phyloP scores from a whole-genome alignment of 2,888 invertebrate genomes.

The Galerucella nymphaeae region DNA sequence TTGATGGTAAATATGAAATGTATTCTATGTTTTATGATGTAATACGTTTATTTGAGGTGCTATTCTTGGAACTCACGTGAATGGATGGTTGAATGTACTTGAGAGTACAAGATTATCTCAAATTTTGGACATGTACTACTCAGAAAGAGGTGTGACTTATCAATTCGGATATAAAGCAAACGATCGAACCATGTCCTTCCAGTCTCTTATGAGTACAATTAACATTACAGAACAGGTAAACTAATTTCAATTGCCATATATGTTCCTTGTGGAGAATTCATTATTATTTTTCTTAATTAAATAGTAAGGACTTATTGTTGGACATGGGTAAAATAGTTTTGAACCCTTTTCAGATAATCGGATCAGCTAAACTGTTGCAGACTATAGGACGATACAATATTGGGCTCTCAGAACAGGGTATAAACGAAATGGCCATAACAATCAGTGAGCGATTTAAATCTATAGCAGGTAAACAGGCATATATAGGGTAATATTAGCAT shows the following conservation, averaged over 20 bases:
- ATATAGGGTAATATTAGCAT: too few species aligned
- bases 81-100: conserved; percentile 43
- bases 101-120: conserved; percentile 50
- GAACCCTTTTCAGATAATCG: conserved; percentile 54
- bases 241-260: not conserved
- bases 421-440: conserved; percentile 66
- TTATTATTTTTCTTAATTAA: too few species aligned
- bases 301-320: not conserved
- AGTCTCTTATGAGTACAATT: conserved; percentile 62
- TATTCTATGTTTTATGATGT: too few species aligned
- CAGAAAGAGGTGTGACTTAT: conserved; percentile 71
- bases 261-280: too few species aligned
- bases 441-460: conserved; percentile 67
- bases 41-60: conserved; percentile 44
- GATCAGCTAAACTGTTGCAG: conserved; percentile 58
- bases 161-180: conserved; percentile 70
- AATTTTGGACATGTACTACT: conserved; percentile 69
- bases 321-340: conserved; percentile 9
- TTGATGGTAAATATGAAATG: conserved; percentile 69
- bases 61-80: conserved; percentile 48
- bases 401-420: conserved; percentile 60
- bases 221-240: conserved; percentile 64
- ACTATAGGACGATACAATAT: conserved; percentile 53
- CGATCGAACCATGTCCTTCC: conserved; percentile 67
- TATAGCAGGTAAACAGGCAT: conserved; percentile 66